Evolutionary conservation across 2,113 vertebrate genomes (phyloP).

Genomic region (Pelecanus crispus): DNA sequence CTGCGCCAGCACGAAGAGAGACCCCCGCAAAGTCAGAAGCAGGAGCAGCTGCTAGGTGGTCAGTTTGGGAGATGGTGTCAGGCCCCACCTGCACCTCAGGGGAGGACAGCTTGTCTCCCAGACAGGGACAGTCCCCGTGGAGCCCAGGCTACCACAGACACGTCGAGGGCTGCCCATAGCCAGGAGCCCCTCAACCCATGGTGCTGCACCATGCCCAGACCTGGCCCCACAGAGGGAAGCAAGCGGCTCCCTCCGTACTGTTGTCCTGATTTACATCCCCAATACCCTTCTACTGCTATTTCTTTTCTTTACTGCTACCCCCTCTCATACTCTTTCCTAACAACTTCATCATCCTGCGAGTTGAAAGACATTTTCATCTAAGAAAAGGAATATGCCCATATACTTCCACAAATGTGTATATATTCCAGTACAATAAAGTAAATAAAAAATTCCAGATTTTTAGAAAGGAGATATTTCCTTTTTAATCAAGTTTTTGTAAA

Average conservation of each 20-base stretch:
- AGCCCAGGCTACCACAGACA: neutral
- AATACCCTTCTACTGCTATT: neutral
- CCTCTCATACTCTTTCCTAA: neutral
- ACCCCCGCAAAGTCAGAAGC: neutral
- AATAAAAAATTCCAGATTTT: neutral
- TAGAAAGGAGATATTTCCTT: neutral
- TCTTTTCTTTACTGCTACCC: neutral
- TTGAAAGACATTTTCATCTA: neutral
- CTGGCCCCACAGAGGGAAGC: fast-evolving
- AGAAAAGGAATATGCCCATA: neutral
- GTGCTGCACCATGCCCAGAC: fast-evolving
- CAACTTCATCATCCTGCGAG: fast-evolving
- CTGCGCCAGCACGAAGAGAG: fast-evolving
- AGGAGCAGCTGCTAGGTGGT: neutral
- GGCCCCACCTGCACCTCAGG: neutral
- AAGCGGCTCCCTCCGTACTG: fast-evolving
- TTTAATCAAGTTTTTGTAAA: neutral
- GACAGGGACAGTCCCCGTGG: neutral
- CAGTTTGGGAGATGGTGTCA: neutral
- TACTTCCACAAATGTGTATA: neutral
- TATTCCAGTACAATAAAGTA: neutral
- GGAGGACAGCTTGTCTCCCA: neutral
- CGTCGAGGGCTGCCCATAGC: fast-evolving
- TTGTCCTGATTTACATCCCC: neutral
- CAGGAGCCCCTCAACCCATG: neutral